Base-by-base conservation (phyloP, 2,888 invertebrate species). In the Agrochola litura region DNA sequence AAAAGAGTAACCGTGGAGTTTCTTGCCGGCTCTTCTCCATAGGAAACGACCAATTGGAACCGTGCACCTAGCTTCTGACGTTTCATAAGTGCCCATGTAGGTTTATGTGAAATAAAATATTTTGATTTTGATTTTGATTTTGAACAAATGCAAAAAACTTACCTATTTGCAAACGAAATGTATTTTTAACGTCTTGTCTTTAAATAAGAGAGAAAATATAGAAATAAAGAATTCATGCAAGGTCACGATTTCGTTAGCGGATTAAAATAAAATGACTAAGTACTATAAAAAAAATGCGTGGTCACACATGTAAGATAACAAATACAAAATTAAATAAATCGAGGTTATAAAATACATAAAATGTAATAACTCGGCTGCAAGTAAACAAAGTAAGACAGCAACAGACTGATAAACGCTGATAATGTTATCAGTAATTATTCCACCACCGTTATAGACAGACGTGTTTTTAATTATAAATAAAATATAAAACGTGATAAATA, bases 371-470 rank as follows among this genome's bases (percentile, higher is more conserved):
- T 70, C n/a, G 16, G 25, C 9, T 37, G 64, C 66, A 76, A 76
- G 69, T 70, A 81, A 73, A 83, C 76, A 85, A 70, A 67, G 25
- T 60, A n/a, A 58, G 19, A 25, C 61, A 69, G 65, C 60, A 49
- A 76, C 49, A 70, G 43, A 85, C 63, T 75, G 78, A 85, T 78
- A 83, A 77, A 68, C 12, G 9, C 2, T 61, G 80, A 85, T 81
- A 84, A 66, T 4, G 19, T 52, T 85, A 86, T 85, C 84, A 85
- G 76, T 86, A 60, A 75, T 67, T 37, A 70, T 63, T 14, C 63
- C 46, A 73, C 63, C 66, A 67, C 54, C 49, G 65, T 58, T 19
- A 58, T 6, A 66, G 0, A 64, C 63, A 64, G 72, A 69, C 78
- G 78, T n/a, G 60, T 61, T 60, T 9, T 22, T 2, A 22, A 25